These are phyloP conservation scores for Drosophila pruinosa DNA, from an alignment of 1,140 invertebrate genomes.

Conservation along the genomic window DNA sequence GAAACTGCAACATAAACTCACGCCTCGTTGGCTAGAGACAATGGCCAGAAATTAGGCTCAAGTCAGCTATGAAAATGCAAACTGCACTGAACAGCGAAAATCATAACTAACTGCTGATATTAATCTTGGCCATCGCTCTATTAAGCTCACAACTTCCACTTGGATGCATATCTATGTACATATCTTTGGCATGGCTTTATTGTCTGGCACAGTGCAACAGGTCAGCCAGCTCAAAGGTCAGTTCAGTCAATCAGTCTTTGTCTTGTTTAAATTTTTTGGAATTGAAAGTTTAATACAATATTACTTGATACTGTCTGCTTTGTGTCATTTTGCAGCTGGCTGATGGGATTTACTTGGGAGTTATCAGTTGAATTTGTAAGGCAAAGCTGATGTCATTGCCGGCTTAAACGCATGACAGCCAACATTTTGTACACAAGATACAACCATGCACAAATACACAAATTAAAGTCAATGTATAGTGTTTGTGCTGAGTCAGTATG, in stretches of 20 bases:
- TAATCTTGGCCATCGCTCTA: background rate
- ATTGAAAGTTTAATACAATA: background rate
- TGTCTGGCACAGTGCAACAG: constrained; percentile 2
- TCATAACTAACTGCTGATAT: background rate
- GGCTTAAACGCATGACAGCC: constrained; percentile 63
- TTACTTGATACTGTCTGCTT: background rate
- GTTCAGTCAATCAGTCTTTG: background rate
- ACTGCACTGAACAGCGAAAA: constrained; percentile 25
- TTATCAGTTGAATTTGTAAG: constrained; percentile 21
- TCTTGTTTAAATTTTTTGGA: background rate
- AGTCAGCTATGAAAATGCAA: constrained; percentile 63
- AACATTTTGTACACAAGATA: constrained; percentile 42
- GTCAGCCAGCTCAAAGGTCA: background rate
- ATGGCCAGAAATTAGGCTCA: constrained; percentile 19
- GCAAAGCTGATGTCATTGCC: constrained; percentile 60
- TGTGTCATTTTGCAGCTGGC: constrained; percentile 8
- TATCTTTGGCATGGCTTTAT: background rate
- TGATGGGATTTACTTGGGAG: background rate
- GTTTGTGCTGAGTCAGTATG: constrained; percentile 63
- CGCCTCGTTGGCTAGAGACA: constrained; percentile 13
- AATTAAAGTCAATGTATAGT: constrained; percentile 49
- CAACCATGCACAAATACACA: constrained; percentile 10
- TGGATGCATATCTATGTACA: constrained; percentile 3
- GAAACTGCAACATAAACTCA: background rate
- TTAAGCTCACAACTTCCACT: constrained; percentile 25